Conservation (phyloP, 2,888 invertebrate species). For the Nomada lathburiana region DNA sequence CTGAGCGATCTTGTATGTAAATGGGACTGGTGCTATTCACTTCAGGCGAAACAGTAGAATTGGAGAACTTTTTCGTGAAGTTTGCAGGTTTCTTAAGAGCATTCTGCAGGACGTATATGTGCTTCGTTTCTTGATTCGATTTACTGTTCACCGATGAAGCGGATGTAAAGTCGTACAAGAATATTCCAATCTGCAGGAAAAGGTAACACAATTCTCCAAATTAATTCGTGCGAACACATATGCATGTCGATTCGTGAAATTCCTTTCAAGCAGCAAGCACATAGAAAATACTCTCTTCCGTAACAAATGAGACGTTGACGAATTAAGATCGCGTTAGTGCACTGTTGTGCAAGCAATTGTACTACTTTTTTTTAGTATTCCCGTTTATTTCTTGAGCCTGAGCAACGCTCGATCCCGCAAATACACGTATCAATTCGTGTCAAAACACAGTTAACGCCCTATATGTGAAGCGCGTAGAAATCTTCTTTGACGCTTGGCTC, state of each 20-base stretch:
- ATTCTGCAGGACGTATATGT: constrained; percentile 81
- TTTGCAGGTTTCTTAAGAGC: constrained; percentile 73
- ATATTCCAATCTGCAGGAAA: constrained; percentile 78
- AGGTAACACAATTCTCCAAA: background rate
- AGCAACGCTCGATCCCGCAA: constrained; percentile 56
- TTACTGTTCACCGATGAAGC: constrained; percentile 78
- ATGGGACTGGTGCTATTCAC: constrained; percentile 45
- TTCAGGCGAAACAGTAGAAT: constrained; percentile 34
- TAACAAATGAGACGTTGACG: background rate
- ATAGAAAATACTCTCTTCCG: no score
- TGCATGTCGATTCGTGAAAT: background rate
- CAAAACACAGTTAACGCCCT: constrained; percentile 80
- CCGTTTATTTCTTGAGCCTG: constrained; percentile 42
- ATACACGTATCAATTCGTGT: constrained; percentile 70
- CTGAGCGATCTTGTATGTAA: constrained; percentile 77
- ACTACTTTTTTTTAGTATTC: background rate
- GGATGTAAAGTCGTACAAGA: constrained; percentile 82
- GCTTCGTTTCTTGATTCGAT: constrained; percentile 81
- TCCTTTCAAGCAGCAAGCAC: background rate
- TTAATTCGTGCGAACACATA: no score
- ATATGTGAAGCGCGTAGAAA: constrained; percentile 82
- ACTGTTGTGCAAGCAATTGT: background rate
- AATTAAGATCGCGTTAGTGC: background rate
- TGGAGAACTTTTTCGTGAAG: constrained; percentile 59
- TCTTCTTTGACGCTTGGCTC: constrained; percentile 77